Evolutionary conservation across 2,888 invertebrate genomes (phyloP), one percentile per base, ranked within the genome.

Genomic region (Lissonota sp.): DNA sequence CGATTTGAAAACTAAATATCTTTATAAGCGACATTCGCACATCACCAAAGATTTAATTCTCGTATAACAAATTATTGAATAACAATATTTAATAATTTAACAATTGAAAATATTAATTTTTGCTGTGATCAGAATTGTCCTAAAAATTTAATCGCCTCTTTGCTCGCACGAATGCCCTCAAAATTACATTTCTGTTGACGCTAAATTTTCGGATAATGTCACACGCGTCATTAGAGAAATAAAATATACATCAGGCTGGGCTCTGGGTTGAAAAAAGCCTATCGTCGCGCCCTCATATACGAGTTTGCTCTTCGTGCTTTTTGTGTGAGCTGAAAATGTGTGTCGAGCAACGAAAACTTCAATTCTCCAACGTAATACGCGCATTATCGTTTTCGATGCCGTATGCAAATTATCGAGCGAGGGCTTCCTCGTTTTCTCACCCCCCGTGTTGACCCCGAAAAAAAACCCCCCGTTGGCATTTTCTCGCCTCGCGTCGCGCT

Each of bases 401-500:
- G 58, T 79, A 82, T 82, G 82, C 82, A 82, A 82, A 82, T 82
- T 78, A 75, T 8, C 26, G n/a, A 42, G 40, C 40, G 67, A 63
- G 75, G 53, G 71, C 26, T 71, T 81, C 37, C 64, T 62, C 78
- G 51, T 81, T 74, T 71, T 51, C 58, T 44, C 39, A 46, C 70
- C n/a, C 78, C 10, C 37, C 71, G 78, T 78, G 39, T 63, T 64
- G 53, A 14, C 40, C 55, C 39, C 49, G 14, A 26, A 26, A 26
- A 26, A 26, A 26, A 53, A 51, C 51, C 58, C 69, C 78, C 78
- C 72, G 78, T 60, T 49, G 81, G 8, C 78, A 44, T 39, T 69
- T 60, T 60, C 46, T 44, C 16, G 39, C 26, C 26, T 26, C 26
- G 26, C 26, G 26, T 2, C 26, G 26, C 74, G 10, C 8, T 57